These are phyloP conservation scores for Nicator chloris DNA, from an alignment of 2,113 vertebrate species.

Conservation along the genomic window DNA sequence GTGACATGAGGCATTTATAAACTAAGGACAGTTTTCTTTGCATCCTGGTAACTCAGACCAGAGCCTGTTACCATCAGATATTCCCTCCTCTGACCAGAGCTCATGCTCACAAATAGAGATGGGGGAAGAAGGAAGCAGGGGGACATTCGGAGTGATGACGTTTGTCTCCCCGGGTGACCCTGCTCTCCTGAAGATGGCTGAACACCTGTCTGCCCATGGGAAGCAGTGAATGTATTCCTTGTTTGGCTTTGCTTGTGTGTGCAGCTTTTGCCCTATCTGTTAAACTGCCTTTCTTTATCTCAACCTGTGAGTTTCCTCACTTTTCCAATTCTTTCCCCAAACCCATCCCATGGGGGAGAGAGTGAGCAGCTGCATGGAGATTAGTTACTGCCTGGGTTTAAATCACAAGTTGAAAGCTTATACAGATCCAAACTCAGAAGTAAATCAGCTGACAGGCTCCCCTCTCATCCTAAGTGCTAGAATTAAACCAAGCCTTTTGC, in stretches of 20 bases:
- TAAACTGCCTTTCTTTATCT: background rate
- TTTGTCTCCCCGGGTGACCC: background rate
- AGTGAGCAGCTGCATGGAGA: accelerated
- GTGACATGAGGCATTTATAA: background rate
- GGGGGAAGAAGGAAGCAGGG: background rate
- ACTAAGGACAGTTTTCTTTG: background rate
- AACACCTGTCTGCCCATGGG: background rate
- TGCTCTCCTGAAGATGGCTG: background rate
- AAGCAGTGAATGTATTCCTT: background rate
- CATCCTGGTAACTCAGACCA: background rate
- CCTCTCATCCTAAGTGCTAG: too few relatives aligned
- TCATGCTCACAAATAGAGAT: background rate
- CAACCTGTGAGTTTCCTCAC: background rate
- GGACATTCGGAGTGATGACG: accelerated
- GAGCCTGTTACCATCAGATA: background rate
- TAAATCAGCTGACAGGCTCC: background rate
- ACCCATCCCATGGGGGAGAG: background rate
- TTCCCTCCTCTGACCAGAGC: background rate
- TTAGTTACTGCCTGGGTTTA: background rate
- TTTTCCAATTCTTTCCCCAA: background rate
- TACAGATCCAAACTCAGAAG: background rate
- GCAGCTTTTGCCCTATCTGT: background rate
- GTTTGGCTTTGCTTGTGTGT: background rate
- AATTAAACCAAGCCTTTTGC: background rate
- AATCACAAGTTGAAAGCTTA: background rate